Percentiles rank a stretch among this genome's conserved stretches.
phyloP scores from a whole-genome alignment of 2,888 invertebrate species.

The Chelonus formosanus region DNA sequence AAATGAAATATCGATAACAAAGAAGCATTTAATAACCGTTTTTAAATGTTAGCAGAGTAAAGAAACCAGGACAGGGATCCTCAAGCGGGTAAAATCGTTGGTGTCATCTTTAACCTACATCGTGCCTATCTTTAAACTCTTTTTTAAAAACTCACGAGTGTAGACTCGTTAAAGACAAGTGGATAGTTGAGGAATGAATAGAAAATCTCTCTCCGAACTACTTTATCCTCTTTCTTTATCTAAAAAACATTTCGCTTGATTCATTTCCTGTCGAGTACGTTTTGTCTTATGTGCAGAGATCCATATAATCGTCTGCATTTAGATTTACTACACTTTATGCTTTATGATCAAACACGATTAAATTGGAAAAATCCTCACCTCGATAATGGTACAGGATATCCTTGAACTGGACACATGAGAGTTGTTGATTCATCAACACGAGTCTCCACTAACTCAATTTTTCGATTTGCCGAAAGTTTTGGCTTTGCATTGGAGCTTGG shows the following conservation, averaged over 20 bases:
- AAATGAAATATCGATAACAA: constrained; percentile 39
- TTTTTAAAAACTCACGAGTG: not conserved
- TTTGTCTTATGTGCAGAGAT: constrained; percentile 19
- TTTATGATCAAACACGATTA: constrained; percentile 27
- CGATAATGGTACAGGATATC: constrained; percentile 68
- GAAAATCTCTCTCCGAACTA: constrained; percentile 1
- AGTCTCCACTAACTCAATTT: constrained; percentile 59
- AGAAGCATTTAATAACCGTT: constrained; percentile 25
- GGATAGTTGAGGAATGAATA: constrained; percentile 14
- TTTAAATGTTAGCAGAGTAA: constrained; percentile 18
- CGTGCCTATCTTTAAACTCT: constrained; percentile 9
- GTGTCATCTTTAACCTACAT: constrained; percentile 35
- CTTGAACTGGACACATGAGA: constrained; percentile 73
- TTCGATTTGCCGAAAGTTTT: constrained; percentile 58
- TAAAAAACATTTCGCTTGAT: constrained; percentile 21
- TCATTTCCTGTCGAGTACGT: constrained; percentile 12
- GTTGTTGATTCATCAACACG: constrained; percentile 51
- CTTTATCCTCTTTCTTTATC: constrained; percentile 14
- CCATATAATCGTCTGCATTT: constrained; percentile 22
- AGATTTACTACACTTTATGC: not conserved
- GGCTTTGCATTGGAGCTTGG: constrained; percentile 59
- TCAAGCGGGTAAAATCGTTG: constrained; percentile 11
- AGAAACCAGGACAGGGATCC: constrained; percentile 35
- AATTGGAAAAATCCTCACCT: constrained; percentile 61
- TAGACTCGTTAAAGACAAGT: constrained; percentile 1